These are phyloP conservation scores for Zootermopsis nevadensis DNA, from an alignment of 2,888 invertebrate species.

Conservation along the genomic window DNA sequence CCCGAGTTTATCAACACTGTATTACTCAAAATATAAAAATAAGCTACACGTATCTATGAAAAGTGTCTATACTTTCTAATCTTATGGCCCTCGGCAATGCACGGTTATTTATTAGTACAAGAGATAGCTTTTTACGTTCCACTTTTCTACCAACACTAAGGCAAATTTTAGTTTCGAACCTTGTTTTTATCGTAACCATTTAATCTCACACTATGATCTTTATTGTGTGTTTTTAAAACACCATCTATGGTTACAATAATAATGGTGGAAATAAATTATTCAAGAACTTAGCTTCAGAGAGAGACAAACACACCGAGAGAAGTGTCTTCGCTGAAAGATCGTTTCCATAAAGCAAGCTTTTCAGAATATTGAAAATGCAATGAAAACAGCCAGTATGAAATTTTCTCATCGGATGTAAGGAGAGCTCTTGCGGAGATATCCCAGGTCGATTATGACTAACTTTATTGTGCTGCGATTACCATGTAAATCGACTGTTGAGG, in stretches of 20 bases:
- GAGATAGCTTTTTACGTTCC: slow-evolving; percentile 6
- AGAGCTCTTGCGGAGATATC: neutral
- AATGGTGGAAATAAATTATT: slow-evolving; percentile 2
- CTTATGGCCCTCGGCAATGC: neutral
- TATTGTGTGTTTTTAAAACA: neutral
- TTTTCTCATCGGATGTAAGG: neutral
- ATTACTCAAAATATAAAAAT: neutral
- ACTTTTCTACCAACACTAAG: neutral
- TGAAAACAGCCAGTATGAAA: slow-evolving; percentile 8
- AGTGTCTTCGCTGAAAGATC: slow-evolving; percentile 15
- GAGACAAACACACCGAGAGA: neutral
- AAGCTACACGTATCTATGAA: neutral
- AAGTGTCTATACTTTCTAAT: neutral
- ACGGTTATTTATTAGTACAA: neutral
- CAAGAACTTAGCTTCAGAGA: neutral
- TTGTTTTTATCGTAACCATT: neutral
- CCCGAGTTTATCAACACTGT: neutral
- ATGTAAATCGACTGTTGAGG: slow-evolving; percentile 50
- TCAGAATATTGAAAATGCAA: slow-evolving; percentile 34
- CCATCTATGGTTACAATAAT: slow-evolving; percentile 17
- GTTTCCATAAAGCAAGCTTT: slow-evolving; percentile 23
- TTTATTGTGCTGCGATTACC: slow-evolving; percentile 49
- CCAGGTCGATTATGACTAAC: slow-evolving; percentile 38
- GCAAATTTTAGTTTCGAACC: neutral
- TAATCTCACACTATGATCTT: neutral